phyloP scores from a whole-genome alignment of 2,888 invertebrate species.

The Cosmia trapezina region DNA sequence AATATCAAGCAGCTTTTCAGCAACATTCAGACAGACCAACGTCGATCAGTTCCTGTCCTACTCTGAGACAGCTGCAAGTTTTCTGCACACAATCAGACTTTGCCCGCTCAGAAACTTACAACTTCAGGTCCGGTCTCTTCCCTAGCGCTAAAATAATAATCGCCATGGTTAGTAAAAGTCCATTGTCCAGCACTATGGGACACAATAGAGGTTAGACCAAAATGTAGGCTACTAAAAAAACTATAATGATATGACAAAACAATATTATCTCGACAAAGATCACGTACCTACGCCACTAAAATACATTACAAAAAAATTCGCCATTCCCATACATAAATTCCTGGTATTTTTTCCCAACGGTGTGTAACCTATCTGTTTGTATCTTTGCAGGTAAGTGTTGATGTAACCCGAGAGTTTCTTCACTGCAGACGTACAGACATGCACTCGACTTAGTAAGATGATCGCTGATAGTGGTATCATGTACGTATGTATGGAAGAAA shows the following conservation, averaged over 20 bases:
- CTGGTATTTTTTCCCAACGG: conserved; percentile 58
- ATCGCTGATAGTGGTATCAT: conserved; percentile 45
- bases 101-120: too few relatives aligned
- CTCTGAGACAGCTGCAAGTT: too few relatives aligned
- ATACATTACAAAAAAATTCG: conserved; percentile 57
- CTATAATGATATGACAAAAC: neutral
- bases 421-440: conserved; percentile 38
- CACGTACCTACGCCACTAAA: conserved; percentile 21
- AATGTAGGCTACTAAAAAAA: neutral
- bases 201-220: neutral
- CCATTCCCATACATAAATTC: conserved; percentile 58
- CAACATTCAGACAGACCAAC: neutral
- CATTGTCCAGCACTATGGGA: neutral
- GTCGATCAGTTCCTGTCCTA: neutral
- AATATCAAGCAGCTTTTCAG: neutral
- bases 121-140: neutral
- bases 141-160: neutral
- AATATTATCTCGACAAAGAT: conserved; percentile 32
- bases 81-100: too few relatives aligned
- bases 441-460: conserved; percentile 43
- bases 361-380: conserved; percentile 77
- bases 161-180: neutral
- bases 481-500: conserved; percentile 39
- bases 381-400: conserved; percentile 88
- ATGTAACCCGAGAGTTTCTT: conserved; percentile 79